Percentiles rank a stretch among this genome's conserved stretches.
phyloP scores from a whole-genome alignment of 2,113 vertebrate genomes.

The Perca fluviatilis region DNA sequence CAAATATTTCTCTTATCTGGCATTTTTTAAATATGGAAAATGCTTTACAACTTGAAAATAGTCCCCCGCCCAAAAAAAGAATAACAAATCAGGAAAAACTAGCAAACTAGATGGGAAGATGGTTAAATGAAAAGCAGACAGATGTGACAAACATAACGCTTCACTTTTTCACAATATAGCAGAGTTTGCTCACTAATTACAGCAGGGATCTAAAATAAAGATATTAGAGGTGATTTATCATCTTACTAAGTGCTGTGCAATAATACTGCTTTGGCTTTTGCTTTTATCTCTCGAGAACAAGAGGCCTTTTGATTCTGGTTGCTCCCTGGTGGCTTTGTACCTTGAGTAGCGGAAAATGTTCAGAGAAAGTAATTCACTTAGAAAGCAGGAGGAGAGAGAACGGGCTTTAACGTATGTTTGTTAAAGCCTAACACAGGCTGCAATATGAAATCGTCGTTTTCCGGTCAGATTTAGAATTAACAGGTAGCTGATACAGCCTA shows the following conservation, averaged over 20 bases:
- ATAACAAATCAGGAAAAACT: no score
- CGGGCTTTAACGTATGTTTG: neutral
- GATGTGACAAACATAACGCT: neutral
- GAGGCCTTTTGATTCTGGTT: slow-evolving; percentile 3
- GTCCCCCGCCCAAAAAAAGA: no score
- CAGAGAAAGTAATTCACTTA: neutral
- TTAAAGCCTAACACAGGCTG: neutral
- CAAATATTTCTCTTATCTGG: no score
- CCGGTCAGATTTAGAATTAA: slow-evolving; percentile 7
- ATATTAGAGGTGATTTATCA: slow-evolving; percentile 33
- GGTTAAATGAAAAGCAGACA: no score
- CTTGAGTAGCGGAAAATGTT: neutral
- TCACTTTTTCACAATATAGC: slow-evolving; percentile 30
- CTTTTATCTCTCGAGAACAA: slow-evolving; percentile 38
- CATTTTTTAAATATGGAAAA: no score
- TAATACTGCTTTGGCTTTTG: slow-evolving; percentile 35
- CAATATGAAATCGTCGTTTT: neutral
- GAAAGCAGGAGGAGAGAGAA: neutral
- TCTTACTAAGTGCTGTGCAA: neutral
- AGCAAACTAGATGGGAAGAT: no score
- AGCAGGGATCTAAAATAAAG: neutral
- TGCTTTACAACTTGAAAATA: no score
- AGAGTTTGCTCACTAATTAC: slow-evolving; percentile 7
- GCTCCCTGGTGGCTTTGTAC: slow-evolving; percentile 4
- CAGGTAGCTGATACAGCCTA: slow-evolving; percentile 21